A percentile compares a stretch with the other conserved stretches of the same genome.
Evolutionary conservation across 1,140 invertebrate species (phyloP).

Genomic region (Achatina immaculata): DNA sequence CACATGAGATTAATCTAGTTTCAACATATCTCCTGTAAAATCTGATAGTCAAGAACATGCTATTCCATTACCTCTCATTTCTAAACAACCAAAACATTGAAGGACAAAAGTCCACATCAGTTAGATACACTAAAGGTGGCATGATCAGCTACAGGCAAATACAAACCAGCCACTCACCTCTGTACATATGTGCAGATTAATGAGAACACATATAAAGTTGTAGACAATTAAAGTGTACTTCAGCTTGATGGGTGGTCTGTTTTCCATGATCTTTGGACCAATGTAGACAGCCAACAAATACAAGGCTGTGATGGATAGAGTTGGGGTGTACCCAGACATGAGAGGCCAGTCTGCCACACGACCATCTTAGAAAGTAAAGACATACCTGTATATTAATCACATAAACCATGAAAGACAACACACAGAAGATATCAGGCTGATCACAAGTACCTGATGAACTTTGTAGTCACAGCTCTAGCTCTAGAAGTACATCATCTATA

Average conservation of each 20-base stretch:
- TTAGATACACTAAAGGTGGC: too few species aligned
- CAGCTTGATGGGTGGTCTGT: conserved; percentile 83
- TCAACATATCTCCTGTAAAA: too few species aligned
- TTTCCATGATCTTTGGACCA: conserved; percentile 87
- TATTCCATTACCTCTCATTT: too few species aligned
- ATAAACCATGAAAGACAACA: not conserved
- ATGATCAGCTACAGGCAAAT: too few species aligned
- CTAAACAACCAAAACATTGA: too few species aligned
- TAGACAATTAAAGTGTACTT: conserved; percentile 85
- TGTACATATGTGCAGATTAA: conserved; percentile 88
- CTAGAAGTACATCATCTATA: not conserved
- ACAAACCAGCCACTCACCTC: too few species aligned
- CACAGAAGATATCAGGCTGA: not conserved
- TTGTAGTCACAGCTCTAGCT: not conserved
- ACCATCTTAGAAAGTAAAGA: conserved; percentile 56
- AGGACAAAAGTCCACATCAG: too few species aligned
- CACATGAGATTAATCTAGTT: too few species aligned
- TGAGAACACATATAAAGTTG: conserved; percentile 85
- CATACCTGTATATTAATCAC: not conserved
- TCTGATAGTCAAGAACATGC: too few species aligned
- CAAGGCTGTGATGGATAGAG: conserved; percentile 82
- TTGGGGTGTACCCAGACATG: conserved; percentile 92
- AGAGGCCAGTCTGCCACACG: conserved; percentile 91
- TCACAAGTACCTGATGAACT: not conserved
- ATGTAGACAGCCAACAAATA: conserved; percentile 84